Conservation (phyloP, 2,888 invertebrate species). For the Noctua comes region DNA sequence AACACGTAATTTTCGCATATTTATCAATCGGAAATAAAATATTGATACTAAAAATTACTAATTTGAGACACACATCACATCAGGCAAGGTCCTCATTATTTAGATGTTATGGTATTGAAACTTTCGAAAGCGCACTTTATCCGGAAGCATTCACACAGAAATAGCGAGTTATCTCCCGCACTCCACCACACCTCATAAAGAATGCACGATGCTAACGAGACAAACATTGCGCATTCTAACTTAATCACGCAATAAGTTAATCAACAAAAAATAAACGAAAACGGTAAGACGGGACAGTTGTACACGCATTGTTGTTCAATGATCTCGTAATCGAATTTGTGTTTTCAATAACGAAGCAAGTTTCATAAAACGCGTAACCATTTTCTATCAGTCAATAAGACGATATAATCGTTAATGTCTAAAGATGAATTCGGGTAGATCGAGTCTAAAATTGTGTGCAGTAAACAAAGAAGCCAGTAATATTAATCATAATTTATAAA, state of each 20-base stretch:
- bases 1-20: conserved; percentile 3
- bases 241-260: conserved; percentile 86
- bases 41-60: conserved; percentile 5
- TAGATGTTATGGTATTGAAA: conserved; percentile 7
- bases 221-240: conserved; percentile 66
- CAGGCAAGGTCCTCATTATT: conserved; percentile 1
- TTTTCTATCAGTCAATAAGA: neutral
- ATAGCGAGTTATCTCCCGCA: conserved; percentile 66
- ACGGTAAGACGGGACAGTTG: conserved; percentile 60
- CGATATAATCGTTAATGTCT: conserved; percentile 1
- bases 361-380: conserved; percentile 27
- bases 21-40: conserved; percentile 14
- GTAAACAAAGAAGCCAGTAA: conserved; percentile 1
- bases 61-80: neutral
- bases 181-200: conserved; percentile 70
- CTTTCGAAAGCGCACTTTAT: conserved; percentile 50
- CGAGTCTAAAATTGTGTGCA: conserved; percentile 3
- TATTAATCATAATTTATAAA: conserved; percentile 26
- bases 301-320: conserved; percentile 47
- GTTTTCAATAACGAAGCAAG: neutral
- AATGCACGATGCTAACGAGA: conserved; percentile 69
- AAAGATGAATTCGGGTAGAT: conserved; percentile 12
- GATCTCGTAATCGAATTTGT: conserved; percentile 1
- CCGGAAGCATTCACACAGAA: conserved; percentile 36
- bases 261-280: conserved; percentile 79